Evolutionary conservation across 1,140 invertebrate species (phyloP).

Genomic region (Sminthurinus signatus): DNA sequence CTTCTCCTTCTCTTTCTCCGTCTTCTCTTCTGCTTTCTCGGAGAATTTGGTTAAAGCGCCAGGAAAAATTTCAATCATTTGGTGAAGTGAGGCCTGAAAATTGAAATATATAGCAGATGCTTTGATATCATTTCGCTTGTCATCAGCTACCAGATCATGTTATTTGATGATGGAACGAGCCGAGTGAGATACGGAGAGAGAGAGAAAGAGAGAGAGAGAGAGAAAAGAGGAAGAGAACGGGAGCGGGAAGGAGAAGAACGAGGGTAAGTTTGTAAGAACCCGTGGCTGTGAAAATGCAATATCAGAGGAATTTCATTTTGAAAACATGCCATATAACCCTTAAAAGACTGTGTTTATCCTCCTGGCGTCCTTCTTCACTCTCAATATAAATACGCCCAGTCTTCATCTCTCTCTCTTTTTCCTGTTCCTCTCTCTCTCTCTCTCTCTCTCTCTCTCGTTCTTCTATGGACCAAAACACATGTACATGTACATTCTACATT

Average conservation of each 20-base stretch:
- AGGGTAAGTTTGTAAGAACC: slow-evolving; percentile 5
- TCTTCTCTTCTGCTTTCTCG: too few relatives aligned
- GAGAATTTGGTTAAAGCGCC: too few relatives aligned
- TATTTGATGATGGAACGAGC: slow-evolving; percentile 41
- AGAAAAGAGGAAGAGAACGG: too few relatives aligned
- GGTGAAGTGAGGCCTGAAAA: slow-evolving; percentile 45
- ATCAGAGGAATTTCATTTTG: slow-evolving; percentile 45
- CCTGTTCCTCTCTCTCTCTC: neutral
- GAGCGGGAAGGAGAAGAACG: neutral
- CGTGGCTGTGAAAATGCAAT: slow-evolving; percentile 43
- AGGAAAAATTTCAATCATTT: slow-evolving; percentile 45
- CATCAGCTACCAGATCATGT: slow-evolving; percentile 43
- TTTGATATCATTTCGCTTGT: slow-evolving; percentile 45
- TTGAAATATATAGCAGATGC: slow-evolving; percentile 45
- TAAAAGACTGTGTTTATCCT: slow-evolving; percentile 42
- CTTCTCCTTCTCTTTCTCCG: too few relatives aligned
- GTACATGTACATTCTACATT: too few relatives aligned
- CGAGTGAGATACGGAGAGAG: too few relatives aligned
- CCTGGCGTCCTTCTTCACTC: slow-evolving; percentile 30
- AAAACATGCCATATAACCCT: slow-evolving; percentile 41
- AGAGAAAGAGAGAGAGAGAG: slow-evolving; percentile 3
- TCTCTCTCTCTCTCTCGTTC: slow-evolving; percentile 6
- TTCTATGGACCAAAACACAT: too few relatives aligned
- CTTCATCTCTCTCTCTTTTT: too few relatives aligned
- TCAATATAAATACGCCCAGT: slow-evolving; percentile 31